phyloP scores from a whole-genome alignment of 2,113 vertebrate genomes.

The Dasypus novemcinctus region DNA sequence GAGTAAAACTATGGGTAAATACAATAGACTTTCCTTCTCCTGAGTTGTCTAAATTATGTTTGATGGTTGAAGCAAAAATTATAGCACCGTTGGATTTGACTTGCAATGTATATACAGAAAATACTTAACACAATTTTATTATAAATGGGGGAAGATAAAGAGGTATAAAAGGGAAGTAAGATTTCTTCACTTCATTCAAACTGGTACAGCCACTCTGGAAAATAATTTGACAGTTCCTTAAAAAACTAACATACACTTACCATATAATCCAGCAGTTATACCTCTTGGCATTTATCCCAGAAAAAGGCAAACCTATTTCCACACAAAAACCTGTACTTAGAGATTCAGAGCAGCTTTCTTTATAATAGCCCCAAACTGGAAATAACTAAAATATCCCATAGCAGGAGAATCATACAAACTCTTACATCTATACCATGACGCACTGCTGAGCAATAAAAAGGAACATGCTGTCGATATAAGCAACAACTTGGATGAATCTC shows the following conservation, averaged over 20 bases:
- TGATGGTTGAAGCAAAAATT: background rate
- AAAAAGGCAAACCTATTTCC: background rate
- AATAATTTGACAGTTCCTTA: background rate
- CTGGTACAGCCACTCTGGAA: background rate
- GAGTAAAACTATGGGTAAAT: background rate
- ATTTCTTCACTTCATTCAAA: conserved; percentile 2
- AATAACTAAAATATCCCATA: background rate
- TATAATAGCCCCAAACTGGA: background rate
- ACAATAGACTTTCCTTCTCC: background rate
- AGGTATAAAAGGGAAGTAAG: background rate
- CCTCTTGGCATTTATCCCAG: background rate
- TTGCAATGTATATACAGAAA: background rate
- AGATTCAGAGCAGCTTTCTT: background rate
- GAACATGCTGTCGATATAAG: background rate
- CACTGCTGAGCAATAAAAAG: background rate
- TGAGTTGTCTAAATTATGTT: conserved; percentile 12
- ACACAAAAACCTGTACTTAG: background rate
- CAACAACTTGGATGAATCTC: background rate
- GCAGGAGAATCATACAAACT: background rate
- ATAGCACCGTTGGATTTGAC: background rate
- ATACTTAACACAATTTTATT: background rate
- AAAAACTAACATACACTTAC: background rate
- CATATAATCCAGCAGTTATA: background rate
- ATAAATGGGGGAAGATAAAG: background rate
- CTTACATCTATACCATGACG: background rate